Conservation (phyloP, 2,797 vertebrate species). For the Vultur gryphus region DNA sequence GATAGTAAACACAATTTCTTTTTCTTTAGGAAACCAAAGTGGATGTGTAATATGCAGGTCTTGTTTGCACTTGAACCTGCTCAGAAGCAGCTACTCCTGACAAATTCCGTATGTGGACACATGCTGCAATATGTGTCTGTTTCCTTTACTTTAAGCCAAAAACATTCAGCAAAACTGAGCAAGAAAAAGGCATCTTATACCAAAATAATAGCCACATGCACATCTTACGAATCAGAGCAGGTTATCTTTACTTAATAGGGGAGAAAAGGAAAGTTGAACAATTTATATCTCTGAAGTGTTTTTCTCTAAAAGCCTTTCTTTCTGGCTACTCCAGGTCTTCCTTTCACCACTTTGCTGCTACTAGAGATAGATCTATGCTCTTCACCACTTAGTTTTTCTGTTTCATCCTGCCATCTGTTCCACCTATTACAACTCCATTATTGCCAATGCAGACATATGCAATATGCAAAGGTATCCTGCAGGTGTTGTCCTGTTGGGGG, state of each 20-base stretch:
- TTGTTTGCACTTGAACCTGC: not conserved
- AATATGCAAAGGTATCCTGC: not conserved
- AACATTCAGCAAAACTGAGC: not conserved
- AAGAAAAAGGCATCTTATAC: not conserved
- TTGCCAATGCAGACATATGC: not conserved
- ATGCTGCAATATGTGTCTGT: not conserved
- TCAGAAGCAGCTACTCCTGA: not conserved
- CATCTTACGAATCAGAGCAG: not conserved
- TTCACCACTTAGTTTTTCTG: not conserved
- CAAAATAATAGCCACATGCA: not conserved
- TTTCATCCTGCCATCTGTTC: not conserved
- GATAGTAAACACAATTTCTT: not conserved
- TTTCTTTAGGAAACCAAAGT: not conserved
- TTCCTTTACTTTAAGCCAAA: not conserved
- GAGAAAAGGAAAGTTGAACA: not conserved
- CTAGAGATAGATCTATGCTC: not conserved
- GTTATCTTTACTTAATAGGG: not conserved
- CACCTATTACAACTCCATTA: not conserved
- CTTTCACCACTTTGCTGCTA: not conserved
- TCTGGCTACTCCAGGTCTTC: not conserved
- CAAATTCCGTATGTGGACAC: not conserved
- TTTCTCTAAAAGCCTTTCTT: not conserved
- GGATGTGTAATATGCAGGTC: not conserved
- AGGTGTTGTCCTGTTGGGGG: not conserved
- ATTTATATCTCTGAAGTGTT: not conserved